Conservation (phyloP, 2,888 invertebrate genomes). For the Mycogona germanica region DNA sequence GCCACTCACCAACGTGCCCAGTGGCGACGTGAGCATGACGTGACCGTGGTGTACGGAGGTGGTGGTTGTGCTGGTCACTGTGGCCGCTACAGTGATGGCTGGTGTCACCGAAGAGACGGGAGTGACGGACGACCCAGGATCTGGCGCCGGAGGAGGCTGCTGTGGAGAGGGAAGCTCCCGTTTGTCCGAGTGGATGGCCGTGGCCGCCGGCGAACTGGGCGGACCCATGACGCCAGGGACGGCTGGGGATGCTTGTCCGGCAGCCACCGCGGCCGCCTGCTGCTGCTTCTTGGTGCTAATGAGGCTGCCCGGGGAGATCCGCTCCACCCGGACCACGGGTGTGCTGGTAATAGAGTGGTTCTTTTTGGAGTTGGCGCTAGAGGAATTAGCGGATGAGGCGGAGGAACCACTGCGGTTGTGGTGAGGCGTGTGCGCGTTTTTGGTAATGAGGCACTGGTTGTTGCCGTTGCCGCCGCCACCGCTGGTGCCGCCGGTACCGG, state of each 20-base stretch:
- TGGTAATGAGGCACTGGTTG: neutral
- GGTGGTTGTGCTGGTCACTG: neutral
- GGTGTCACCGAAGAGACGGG: conserved; percentile 1
- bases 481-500: neutral
- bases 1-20: too few relatives aligned
- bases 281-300: conserved; percentile 18
- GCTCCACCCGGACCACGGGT: conserved; percentile 33
- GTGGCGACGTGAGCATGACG: too few relatives aligned
- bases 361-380: conserved; percentile 17
- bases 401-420: neutral
- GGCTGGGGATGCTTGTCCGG: neutral
- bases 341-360: conserved; percentile 28
- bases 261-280: too few relatives aligned
- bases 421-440: neutral
- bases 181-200: conserved; percentile 17
- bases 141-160: conserved; percentile 20
- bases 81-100: neutral
- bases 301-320: conserved; percentile 28
- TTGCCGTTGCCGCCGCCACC: neutral
- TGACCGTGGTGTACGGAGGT: neutral
- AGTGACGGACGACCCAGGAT: neutral
- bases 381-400: neutral
- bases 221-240: conserved; percentile 1
- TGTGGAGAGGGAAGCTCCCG: conserved; percentile 22
- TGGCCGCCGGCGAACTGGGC: neutral